phyloP scores from a whole-genome alignment of 1,140 invertebrate genomes.

The Drosophila nigrodunni region DNA sequence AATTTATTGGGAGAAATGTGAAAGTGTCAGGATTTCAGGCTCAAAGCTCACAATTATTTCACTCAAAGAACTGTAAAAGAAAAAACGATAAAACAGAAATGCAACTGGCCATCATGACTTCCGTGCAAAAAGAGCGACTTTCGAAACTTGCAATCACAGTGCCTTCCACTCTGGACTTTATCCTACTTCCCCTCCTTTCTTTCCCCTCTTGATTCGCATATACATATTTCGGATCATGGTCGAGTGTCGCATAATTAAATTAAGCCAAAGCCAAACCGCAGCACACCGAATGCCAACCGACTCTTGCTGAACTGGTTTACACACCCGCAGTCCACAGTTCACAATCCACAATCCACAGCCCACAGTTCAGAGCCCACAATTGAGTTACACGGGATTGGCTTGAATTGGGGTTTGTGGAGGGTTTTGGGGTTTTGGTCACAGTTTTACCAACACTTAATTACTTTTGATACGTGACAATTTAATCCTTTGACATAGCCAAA shows the following conservation, averaged over 20 bases:
- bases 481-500: constrained; percentile 47
- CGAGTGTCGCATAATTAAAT: constrained; percentile 56
- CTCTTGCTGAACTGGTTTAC: constrained; percentile 39
- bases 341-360: not conserved
- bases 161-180: too few relatives aligned
- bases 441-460: constrained; percentile 56
- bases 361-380: not conserved
- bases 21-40: constrained; percentile 33
- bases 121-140: constrained; percentile 3
- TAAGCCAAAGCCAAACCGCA: constrained; percentile 53
- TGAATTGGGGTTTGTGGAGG: not conserved
- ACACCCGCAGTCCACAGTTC: constrained; percentile 2
- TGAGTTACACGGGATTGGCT: not conserved
- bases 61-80: constrained; percentile 3
- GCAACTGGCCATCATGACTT: constrained; percentile 39
- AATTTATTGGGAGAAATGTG: constrained; percentile 21
- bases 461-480: constrained; percentile 66
- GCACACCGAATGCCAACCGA: constrained; percentile 23
- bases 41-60: constrained; percentile 37
- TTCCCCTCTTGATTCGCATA: constrained; percentile 1
- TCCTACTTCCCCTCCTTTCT: too few relatives aligned
- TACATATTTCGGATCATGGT: constrained; percentile 31
- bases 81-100: constrained; percentile 8
- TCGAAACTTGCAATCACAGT: constrained; percentile 38
- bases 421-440: constrained; percentile 22